phyloP scores from a whole-genome alignment of 2,113 vertebrate genomes.

The Cardinalis cardinalis region DNA sequence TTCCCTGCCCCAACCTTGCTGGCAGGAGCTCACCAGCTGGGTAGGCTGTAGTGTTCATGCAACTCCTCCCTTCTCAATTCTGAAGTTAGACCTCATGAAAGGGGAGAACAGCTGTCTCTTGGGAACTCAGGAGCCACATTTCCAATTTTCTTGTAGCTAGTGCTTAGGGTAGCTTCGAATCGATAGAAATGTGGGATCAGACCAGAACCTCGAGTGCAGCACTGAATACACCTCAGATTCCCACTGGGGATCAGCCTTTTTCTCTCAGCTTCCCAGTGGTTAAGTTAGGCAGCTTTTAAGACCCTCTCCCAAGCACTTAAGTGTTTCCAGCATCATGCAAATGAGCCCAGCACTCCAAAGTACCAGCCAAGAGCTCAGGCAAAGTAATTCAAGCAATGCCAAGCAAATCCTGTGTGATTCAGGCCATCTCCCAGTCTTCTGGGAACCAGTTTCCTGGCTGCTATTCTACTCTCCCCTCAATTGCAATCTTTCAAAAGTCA shows the following conservation, averaged over 20 bases:
- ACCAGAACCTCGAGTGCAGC: background rate
- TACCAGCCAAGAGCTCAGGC: background rate
- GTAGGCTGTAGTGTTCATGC: background rate
- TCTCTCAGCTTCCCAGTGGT: background rate
- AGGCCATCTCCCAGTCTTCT: background rate
- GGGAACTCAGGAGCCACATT: background rate
- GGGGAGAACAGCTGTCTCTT: background rate
- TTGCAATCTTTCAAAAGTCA: background rate
- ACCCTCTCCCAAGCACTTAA: slow-evolving; percentile 22
- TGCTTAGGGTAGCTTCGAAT: background rate
- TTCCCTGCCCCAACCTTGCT: background rate
- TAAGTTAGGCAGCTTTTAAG: slow-evolving; percentile 19
- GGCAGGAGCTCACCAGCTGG: background rate
- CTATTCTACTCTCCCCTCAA: background rate
- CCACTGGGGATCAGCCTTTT: background rate
- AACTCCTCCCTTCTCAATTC: background rate
- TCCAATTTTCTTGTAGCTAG: background rate
- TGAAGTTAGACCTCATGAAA: background rate
- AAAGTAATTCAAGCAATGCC: slow-evolving; percentile 13
- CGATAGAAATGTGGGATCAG: background rate
- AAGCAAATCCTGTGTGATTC: slow-evolving; percentile 10
- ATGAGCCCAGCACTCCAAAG: background rate
- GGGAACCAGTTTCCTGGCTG: slow-evolving; percentile 19
- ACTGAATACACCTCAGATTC: background rate
- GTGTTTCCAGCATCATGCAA: background rate